Evolutionary conservation across 2,888 invertebrate species (phyloP).

Genomic region (Andrena flavipes): DNA sequence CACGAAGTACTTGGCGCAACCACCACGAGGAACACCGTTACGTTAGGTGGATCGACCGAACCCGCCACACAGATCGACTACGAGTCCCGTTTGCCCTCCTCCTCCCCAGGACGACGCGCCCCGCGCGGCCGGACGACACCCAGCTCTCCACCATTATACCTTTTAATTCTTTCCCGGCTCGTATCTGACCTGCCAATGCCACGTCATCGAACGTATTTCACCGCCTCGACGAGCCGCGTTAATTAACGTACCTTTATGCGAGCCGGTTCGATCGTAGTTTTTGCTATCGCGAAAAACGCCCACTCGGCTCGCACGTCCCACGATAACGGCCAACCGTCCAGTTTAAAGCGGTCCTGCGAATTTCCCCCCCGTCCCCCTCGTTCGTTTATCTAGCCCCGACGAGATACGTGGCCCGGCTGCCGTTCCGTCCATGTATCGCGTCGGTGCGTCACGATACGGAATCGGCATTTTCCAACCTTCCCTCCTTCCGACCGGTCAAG

Average conservation of each 20-base stretch:
- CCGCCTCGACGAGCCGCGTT: constrained; percentile 25
- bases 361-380: constrained; percentile 21
- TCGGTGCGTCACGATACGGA: constrained; percentile 1
- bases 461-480: background rate
- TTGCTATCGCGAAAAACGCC: constrained; percentile 28
- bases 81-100: background rate
- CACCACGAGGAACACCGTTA: constrained; percentile 61
- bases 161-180: constrained; percentile 20
- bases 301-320: constrained; percentile 18
- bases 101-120: background rate
- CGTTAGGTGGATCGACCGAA: constrained; percentile 37
- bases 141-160: constrained; percentile 9
- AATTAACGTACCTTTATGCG: constrained; percentile 55
- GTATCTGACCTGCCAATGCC: constrained; percentile 36
- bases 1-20: constrained; percentile 75
- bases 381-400: constrained; percentile 37
- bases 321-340: constrained; percentile 47
- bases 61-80: constrained; percentile 14
- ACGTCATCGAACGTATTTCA: constrained; percentile 46
- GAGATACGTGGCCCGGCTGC: constrained; percentile 23
- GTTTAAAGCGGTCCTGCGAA: constrained; percentile 17
- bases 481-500: background rate
- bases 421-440: constrained; percentile 7
- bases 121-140: background rate
- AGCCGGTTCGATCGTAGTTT: constrained; percentile 37